phyloP scores from a whole-genome alignment of 2,113 vertebrate genomes.

The Siphamia tubifer region DNA sequence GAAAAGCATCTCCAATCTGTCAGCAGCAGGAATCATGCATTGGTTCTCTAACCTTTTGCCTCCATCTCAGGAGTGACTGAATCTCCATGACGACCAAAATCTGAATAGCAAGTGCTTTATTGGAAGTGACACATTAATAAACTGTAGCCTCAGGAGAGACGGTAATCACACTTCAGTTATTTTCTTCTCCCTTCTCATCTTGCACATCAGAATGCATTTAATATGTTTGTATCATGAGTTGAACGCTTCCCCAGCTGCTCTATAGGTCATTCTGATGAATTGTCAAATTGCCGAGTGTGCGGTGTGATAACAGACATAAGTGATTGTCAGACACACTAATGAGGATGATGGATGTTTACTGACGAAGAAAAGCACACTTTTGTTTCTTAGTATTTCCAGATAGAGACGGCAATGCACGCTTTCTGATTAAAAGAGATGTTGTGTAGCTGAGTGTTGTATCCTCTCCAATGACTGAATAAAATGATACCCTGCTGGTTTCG shows the following conservation, averaged over 20 bases:
- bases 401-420: not conserved
- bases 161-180: constrained; percentile 75
- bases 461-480: no score
- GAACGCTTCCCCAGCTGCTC: constrained; percentile 22
- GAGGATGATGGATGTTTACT: not conserved
- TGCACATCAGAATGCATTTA: constrained; percentile 28
- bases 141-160: constrained; percentile 66
- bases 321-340: not conserved
- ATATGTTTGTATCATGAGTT: constrained; percentile 41
- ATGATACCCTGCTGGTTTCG: no score
- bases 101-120: constrained; percentile 69
- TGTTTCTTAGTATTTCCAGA: not conserved
- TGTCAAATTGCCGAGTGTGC: not conserved
- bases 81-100: constrained; percentile 75
- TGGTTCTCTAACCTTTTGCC: constrained; percentile 62
- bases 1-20: constrained; percentile 8
- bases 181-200: constrained; percentile 31
- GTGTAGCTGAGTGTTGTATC: no score
- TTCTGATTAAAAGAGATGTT: no score
- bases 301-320: not conserved
- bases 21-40: constrained; percentile 28
- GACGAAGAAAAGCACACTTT: not conserved
- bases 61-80: constrained; percentile 51
- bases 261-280: constrained; percentile 36
- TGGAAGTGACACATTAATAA: constrained; percentile 82